phyloP scores from a whole-genome alignment of 1,140 invertebrate species.

The Asobara japonica region DNA sequence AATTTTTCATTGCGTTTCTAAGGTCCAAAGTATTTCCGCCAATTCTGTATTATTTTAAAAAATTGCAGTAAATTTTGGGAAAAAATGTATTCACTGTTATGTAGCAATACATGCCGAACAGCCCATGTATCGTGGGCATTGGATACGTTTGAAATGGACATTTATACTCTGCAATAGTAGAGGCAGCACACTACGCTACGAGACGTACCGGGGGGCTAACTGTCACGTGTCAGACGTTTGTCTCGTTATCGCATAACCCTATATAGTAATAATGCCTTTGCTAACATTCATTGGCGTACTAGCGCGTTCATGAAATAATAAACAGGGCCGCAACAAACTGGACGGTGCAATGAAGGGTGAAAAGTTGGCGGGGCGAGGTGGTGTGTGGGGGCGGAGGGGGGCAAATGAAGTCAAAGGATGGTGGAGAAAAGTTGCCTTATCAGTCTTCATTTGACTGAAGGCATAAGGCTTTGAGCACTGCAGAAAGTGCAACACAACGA shows the following conservation, averaged over 20 bases:
- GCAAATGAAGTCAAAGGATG: not conserved
- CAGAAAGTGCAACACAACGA: constrained; percentile 41
- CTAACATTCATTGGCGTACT: constrained; percentile 25
- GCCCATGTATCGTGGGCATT: not conserved
- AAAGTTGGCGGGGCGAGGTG: no score
- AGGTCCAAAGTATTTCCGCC: no score
- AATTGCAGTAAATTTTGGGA: no score
- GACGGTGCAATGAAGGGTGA: not conserved
- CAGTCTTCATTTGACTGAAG: constrained; percentile 53
- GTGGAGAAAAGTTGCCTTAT: constrained; percentile 44
- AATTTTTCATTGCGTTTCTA: no score
- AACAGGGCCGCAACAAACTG: constrained; percentile 22
- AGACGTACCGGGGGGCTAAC: not conserved
- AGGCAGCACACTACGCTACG: not conserved
- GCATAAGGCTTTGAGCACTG: constrained; percentile 29
- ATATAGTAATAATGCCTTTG: constrained; percentile 32
- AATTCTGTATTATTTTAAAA: no score
- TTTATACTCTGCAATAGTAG: constrained; percentile 33
- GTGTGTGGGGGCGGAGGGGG: no score
- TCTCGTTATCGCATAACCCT: constrained; percentile 41
- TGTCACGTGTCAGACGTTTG: constrained; percentile 43
- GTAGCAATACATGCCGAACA: not conserved
- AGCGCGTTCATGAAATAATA: constrained; percentile 48
- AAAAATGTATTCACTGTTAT: no score
- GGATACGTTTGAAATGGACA: not conserved